Conservation (phyloP, 2,888 invertebrate genomes). For the Ischnura elegans region DNA sequence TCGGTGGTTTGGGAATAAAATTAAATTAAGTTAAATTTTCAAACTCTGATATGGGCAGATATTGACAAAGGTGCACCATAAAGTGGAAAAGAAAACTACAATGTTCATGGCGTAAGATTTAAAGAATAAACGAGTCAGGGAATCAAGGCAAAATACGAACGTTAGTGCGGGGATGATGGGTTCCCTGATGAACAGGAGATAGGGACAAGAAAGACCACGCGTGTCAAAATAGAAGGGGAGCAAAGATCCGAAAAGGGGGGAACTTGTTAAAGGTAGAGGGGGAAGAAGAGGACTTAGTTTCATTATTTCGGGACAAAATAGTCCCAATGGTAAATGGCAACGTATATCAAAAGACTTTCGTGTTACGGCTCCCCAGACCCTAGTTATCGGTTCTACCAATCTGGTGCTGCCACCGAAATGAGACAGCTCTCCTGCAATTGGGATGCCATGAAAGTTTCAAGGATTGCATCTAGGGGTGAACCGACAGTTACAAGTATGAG, state of each 20-base stretch:
- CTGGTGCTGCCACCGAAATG: conserved; percentile 24
- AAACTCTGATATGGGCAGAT: no score
- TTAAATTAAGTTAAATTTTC: no score
- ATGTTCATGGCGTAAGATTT: no score
- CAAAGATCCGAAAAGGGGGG: no score
- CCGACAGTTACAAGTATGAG: background rate
- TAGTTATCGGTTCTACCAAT: conserved; percentile 21
- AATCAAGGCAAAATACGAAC: no score
- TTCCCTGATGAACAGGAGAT: no score
- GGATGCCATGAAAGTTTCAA: background rate
- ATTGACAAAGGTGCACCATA: no score
- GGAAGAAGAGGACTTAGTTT: background rate
- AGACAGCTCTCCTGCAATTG: background rate
- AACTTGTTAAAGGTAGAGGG: background rate
- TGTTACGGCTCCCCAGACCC: conserved; percentile 18
- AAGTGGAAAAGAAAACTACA: no score
- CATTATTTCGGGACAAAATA: conserved; percentile 23
- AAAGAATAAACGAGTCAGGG: no score
- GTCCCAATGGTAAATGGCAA: conserved; percentile 22
- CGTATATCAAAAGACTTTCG: conserved; percentile 17
- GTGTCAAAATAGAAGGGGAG: background rate
- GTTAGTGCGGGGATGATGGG: no score
- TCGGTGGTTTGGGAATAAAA: no score
- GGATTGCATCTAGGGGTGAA: background rate
- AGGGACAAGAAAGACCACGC: background rate